phyloP scores from a whole-genome alignment of 2,797 vertebrate genomes.

The Crocidura indochinensis region DNA sequence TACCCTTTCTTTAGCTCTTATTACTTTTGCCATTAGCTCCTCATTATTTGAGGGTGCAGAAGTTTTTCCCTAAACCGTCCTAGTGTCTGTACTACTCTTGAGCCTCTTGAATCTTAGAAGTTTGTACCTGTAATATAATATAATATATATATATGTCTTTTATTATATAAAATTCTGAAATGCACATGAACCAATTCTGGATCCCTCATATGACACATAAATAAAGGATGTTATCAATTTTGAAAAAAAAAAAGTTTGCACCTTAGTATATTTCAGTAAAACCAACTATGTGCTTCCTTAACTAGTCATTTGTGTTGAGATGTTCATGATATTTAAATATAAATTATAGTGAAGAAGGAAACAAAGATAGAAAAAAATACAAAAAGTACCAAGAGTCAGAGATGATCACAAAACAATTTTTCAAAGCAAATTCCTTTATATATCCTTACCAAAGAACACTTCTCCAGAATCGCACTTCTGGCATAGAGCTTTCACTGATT shows the following conservation, averaged over 20 bases:
- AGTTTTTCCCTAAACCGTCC: slow-evolving; percentile 3
- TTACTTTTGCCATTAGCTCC: background rate
- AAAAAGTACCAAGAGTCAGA: background rate
- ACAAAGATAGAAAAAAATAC: background rate
- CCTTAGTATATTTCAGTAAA: slow-evolving; percentile 41
- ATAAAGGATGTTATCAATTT: too few species aligned
- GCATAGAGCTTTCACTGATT: background rate
- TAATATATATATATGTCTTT: too few species aligned
- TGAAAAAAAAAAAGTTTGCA: background rate
- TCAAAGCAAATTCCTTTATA: background rate
- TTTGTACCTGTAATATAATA: background rate
- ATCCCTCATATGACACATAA: too few species aligned
- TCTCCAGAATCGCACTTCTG: slow-evolving; percentile 27
- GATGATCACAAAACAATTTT: slow-evolving; percentile 23
- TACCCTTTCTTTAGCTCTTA: slow-evolving; percentile 9
- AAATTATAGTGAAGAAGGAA: background rate
- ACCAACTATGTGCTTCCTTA: background rate
- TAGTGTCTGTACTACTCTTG: background rate
- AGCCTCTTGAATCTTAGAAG: background rate
- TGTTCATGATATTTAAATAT: background rate
- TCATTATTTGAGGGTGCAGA: background rate
- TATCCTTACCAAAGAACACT: background rate
- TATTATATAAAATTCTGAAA: too few species aligned
- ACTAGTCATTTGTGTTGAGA: background rate
- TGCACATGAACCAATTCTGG: too few species aligned